phyloP scores from a whole-genome alignment of 2,888 invertebrate genomes.

The Ophion obscuratus region DNA sequence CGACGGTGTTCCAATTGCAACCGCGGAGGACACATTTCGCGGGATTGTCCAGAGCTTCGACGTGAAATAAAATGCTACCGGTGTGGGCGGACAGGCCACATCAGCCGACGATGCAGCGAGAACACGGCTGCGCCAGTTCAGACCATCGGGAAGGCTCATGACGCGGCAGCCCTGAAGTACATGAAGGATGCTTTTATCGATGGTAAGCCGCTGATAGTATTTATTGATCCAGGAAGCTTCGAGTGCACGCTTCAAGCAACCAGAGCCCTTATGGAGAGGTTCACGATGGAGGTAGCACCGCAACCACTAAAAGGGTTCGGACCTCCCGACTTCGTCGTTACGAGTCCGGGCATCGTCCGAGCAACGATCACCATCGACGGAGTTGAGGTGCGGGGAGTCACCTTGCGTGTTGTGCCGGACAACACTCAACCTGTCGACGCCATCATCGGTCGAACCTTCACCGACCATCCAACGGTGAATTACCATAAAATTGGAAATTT shows the following conservation, averaged over 20 bases:
- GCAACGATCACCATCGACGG: too few relatives aligned
- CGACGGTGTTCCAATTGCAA: conserved; percentile 30
- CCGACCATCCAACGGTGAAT: background rate
- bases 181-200: background rate
- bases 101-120: background rate
- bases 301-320: too few relatives aligned
- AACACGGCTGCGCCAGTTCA: background rate
- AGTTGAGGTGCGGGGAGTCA: too few relatives aligned
- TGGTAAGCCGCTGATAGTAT: background rate
- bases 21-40: background rate
- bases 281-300: background rate
- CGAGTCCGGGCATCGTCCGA: too few relatives aligned
- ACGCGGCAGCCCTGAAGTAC: background rate
- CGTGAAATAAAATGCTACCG: background rate
- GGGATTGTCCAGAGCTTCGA: background rate
- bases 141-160: background rate
- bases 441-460: conserved; percentile 29
- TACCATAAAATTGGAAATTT: background rate
- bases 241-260: conserved; percentile 36
- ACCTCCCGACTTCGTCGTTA: too few relatives aligned
- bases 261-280: background rate
- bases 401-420: conserved; percentile 19
- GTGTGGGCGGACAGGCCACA: background rate
- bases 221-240: conserved; percentile 27
- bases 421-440: conserved; percentile 7